Evolutionary conservation across 2,888 invertebrate species (phyloP).

Genomic region (Dicyrtoma fusca): DNA sequence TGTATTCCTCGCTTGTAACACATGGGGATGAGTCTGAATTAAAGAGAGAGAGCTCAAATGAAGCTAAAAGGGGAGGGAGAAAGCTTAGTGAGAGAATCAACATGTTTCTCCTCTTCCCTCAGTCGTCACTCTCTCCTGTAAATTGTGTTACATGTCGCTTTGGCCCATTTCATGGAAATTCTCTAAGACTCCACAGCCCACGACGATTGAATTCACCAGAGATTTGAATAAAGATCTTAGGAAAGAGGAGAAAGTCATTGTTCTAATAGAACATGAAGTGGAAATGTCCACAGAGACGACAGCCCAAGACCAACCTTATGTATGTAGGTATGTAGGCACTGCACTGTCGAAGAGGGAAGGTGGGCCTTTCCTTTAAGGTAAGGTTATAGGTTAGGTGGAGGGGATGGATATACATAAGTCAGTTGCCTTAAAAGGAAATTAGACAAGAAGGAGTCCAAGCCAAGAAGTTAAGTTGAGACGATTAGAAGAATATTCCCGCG

Average conservation of each 20-base stretch:
- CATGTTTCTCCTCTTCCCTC: slow-evolving; percentile 27
- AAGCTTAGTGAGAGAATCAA: slow-evolving; percentile 38
- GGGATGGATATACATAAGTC: too few species aligned
- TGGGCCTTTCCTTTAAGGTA: too few species aligned
- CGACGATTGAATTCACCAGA: slow-evolving; percentile 23
- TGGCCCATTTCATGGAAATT: slow-evolving; percentile 29
- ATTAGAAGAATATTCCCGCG: slow-evolving; percentile 33
- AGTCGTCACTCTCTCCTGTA: neutral
- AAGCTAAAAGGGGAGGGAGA: slow-evolving; percentile 26
- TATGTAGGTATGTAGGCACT: neutral
- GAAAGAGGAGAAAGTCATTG: neutral
- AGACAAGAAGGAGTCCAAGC: neutral
- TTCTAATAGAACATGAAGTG: slow-evolving; percentile 18
- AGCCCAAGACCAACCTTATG: slow-evolving; percentile 8
- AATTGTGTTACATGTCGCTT: neutral
- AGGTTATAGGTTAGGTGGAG: too few species aligned
- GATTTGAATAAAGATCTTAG: slow-evolving; percentile 5
- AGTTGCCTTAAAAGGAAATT: too few species aligned
- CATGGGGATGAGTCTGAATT: slow-evolving; percentile 37
- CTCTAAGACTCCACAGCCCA: neutral
- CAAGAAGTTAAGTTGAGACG: slow-evolving; percentile 28
- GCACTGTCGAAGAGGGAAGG: neutral
- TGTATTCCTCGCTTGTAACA: neutral
- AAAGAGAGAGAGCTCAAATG: slow-evolving; percentile 39
- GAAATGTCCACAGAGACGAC: slow-evolving; percentile 20